phyloP scores from a whole-genome alignment of 2,888 invertebrate species.

The Pammene aurita region DNA sequence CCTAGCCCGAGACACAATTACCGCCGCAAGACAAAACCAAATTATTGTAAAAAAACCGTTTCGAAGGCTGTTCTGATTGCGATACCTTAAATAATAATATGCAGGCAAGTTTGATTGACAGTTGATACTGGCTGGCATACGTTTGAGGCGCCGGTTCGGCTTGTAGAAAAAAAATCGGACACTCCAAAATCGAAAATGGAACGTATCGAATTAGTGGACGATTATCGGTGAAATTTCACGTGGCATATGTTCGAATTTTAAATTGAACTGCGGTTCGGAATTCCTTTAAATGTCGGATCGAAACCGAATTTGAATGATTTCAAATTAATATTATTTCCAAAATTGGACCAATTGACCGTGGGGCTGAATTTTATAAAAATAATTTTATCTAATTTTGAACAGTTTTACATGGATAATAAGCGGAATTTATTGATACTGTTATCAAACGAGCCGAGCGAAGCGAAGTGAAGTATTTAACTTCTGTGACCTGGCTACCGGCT shows the following conservation, averaged over 20 bases:
- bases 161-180: conserved; percentile 55
- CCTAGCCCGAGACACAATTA: conserved; percentile 66
- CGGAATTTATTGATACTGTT: neutral
- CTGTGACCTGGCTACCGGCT: too few species aligned
- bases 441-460: too few species aligned
- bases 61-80: conserved; percentile 56
- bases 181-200: conserved; percentile 55
- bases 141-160: conserved; percentile 56
- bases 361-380: conserved; percentile 21
- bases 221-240: conserved; percentile 77
- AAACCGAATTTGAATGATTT: conserved; percentile 40
- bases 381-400: conserved; percentile 39
- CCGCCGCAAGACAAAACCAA: conserved; percentile 72
- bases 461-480: too few species aligned
- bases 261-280: conserved; percentile 54
- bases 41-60: conserved; percentile 52
- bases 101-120: conserved; percentile 74
- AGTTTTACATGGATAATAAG: conserved; percentile 42
- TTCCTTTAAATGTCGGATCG: conserved; percentile 44
- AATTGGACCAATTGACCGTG: conserved; percentile 28
- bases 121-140: conserved; percentile 56
- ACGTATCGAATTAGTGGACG: conserved; percentile 75
- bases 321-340: conserved; percentile 38
- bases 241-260: conserved; percentile 75
- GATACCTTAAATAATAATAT: conserved; percentile 74